A percentile compares a stretch with the other conserved stretches of the same genome.
phyloP scores from a whole-genome alignment of 2,888 invertebrate genomes.

The Parapristionchus giblindavisi region DNA sequence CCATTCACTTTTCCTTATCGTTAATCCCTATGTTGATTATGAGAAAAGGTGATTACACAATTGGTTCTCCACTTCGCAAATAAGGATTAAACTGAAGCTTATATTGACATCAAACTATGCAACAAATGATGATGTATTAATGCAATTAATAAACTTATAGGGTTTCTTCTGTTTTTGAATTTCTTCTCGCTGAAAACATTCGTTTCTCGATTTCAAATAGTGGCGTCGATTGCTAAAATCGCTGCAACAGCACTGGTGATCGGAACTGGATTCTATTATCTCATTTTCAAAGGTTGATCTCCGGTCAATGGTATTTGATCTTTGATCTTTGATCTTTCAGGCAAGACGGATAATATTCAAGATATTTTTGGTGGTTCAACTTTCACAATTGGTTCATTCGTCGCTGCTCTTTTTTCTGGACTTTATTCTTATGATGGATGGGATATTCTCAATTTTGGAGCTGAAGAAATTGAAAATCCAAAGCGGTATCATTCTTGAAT shows the following conservation, averaged over 20 bases:
- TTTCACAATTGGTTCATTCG: constrained; percentile 43
- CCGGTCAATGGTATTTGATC: not conserved
- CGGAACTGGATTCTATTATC: constrained; percentile 59
- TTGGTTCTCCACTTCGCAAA: too few relatives aligned
- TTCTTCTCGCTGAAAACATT: constrained; percentile 66
- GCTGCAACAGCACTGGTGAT: constrained; percentile 60
- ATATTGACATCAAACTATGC: too few relatives aligned
- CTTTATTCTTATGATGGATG: constrained; percentile 65
- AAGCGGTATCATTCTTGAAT: too few relatives aligned
- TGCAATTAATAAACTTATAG: constrained; percentile 40
- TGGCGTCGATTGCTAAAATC: constrained; percentile 64
- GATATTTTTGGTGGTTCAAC: constrained; percentile 20
- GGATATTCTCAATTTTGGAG: constrained; percentile 68
- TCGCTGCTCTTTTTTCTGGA: constrained; percentile 63
- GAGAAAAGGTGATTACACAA: too few relatives aligned
- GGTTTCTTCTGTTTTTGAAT: constrained; percentile 64
- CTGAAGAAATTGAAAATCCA: constrained; percentile 66
- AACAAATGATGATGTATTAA: not conserved
- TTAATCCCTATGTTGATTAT: too few relatives aligned
- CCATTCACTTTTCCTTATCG: too few relatives aligned
- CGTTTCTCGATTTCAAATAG: constrained; percentile 65
- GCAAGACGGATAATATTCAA: constrained; percentile 42
- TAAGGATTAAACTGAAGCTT: too few relatives aligned
- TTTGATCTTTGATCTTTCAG: constrained; percentile 4
- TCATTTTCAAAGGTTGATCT: constrained; percentile 51